Evolutionary conservation across 2,113 vertebrate genomes (phyloP).

Genomic region (Parotia lawesii): DNA sequence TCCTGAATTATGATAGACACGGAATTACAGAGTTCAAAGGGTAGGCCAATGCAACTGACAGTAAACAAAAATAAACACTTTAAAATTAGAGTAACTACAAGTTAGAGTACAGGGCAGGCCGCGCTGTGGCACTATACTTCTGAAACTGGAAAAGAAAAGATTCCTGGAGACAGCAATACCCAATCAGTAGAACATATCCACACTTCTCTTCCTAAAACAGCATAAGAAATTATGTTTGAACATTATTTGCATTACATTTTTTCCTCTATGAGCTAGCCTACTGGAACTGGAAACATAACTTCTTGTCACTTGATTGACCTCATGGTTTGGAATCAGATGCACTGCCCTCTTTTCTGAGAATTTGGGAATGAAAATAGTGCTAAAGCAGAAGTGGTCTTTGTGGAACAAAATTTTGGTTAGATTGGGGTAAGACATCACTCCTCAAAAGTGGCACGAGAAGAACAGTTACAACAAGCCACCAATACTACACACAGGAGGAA

Average conservation of each 20-base stretch:
- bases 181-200: constrained; percentile 72
- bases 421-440: constrained; percentile 60
- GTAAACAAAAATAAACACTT: constrained; percentile 53
- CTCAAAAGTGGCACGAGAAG: constrained; percentile 64
- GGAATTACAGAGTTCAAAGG: constrained; percentile 9
- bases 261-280: constrained; percentile 63
- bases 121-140: constrained; percentile 68
- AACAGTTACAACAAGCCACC: constrained; percentile 68
- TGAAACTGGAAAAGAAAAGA: constrained; percentile 80
- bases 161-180: constrained; percentile 71
- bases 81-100: constrained; percentile 49
- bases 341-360: constrained; percentile 70
- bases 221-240: constrained; percentile 63
- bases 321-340: constrained; percentile 67
- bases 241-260: constrained; percentile 64
- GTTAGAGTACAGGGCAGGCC: constrained; percentile 38
- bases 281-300: constrained; percentile 67
- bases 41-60: constrained; percentile 50
- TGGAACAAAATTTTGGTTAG: constrained; percentile 75
- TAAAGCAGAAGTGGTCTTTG: constrained; percentile 63
- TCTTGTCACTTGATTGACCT: constrained; percentile 70
- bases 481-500: constrained; percentile 63
- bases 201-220: constrained; percentile 74
- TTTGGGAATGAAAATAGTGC: constrained; percentile 65
- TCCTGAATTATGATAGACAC: background rate